These are phyloP conservation scores for Typhlomys cinereus DNA, from an alignment of 2,113 vertebrate genomes.

Conservation along the genomic window DNA sequence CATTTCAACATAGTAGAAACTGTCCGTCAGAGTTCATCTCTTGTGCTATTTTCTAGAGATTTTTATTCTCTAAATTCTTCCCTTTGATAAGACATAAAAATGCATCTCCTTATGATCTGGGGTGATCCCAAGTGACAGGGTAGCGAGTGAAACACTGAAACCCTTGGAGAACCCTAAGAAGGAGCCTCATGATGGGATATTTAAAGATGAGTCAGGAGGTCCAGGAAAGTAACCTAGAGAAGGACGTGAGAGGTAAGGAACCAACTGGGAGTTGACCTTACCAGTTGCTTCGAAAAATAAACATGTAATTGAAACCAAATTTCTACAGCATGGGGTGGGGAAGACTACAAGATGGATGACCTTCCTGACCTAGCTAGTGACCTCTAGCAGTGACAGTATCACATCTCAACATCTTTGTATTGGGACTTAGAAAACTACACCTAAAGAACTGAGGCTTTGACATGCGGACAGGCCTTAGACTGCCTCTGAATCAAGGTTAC, in stretches of 20 bases:
- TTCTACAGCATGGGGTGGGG: not conserved
- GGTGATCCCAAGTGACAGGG: not conserved
- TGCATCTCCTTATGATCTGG: not conserved
- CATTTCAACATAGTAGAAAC: not conserved
- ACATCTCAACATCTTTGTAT: not conserved
- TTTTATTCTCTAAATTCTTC: not conserved
- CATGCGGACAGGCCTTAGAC: not conserved
- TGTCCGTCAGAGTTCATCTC: not conserved
- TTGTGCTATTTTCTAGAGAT: not conserved
- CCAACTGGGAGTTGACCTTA: not conserved
- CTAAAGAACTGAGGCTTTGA: not conserved
- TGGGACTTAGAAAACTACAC: not conserved
- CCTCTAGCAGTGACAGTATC: not conserved
- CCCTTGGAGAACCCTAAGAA: not conserved
- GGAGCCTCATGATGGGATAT: not conserved
- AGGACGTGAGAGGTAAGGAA: not conserved
- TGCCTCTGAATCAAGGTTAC: not conserved
- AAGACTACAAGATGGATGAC: not conserved
- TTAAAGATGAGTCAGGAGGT: not conserved
- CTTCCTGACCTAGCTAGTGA: not conserved
- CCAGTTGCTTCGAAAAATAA: not conserved
- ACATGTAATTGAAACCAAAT: not conserved
- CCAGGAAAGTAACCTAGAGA: not conserved
- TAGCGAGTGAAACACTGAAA: not conserved
- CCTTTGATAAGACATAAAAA: conserved; percentile 5